These are phyloP conservation scores for Drosophila willistoni DNA, from an alignment of 1,140 invertebrate genomes.

Conservation along the genomic window DNA sequence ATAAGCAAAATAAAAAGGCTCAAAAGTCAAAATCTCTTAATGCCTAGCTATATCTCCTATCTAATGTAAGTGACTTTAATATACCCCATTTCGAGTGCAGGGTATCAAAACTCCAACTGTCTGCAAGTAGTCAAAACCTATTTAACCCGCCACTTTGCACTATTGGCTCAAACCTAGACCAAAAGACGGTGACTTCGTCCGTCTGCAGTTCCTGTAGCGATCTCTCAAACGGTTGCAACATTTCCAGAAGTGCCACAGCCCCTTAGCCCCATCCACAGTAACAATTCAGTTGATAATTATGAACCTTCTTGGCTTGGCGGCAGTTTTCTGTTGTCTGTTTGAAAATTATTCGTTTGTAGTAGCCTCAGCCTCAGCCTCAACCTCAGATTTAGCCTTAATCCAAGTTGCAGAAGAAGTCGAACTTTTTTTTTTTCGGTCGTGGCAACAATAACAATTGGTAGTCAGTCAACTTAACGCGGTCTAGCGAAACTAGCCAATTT, in stretches of 20 bases:
- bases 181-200: not conserved
- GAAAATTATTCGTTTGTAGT: conserved; percentile 73
- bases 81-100: not conserved
- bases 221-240: conserved; percentile 61
- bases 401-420: conserved; percentile 9
- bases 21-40: no score
- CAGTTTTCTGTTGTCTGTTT: conserved; percentile 74
- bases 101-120: conserved; percentile 23
- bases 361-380: conserved; percentile 58
- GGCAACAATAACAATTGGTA: conserved; percentile 72
- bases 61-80: not conserved
- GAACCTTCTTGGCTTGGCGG: conserved; percentile 77
- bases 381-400: conserved; percentile 9
- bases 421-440: conserved; percentile 31
- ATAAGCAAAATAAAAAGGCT: no score
- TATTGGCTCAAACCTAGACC: conserved; percentile 56
- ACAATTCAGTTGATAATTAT: conserved; percentile 67
- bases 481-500: conserved; percentile 77
- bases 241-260: conserved; percentile 61
- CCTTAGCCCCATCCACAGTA: conserved; percentile 27
- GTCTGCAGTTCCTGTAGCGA: conserved; percentile 48
- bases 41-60: no score
- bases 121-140: conserved; percentile 55
- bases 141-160: conserved; percentile 74
- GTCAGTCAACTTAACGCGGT: conserved; percentile 77